Conservation (phyloP, 2,113 vertebrate species). For the Lipophrys pholis region DNA sequence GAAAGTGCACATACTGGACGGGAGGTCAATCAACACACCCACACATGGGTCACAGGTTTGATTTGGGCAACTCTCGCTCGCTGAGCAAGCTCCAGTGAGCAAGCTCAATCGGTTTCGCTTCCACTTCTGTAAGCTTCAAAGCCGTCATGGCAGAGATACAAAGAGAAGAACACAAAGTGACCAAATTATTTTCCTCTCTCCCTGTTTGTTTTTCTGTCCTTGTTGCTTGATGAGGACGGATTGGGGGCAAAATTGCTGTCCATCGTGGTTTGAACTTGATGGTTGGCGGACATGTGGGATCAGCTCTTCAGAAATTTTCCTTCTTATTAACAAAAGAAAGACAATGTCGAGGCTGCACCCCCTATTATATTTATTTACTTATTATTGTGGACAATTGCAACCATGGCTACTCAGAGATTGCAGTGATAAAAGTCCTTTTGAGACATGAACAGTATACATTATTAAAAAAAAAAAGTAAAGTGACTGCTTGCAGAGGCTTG, state of each 20-base stretch:
- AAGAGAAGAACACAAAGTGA: slow-evolving; percentile 49
- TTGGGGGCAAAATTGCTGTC: slow-evolving; percentile 52
- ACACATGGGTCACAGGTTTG: slow-evolving; percentile 59
- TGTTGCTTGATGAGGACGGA: slow-evolving; percentile 66
- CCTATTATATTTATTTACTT: too few species aligned
- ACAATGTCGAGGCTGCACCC: too few species aligned
- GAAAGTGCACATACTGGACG: slow-evolving; percentile 31
- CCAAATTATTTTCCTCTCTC: slow-evolving; percentile 46
- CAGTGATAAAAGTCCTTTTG: too few species aligned
- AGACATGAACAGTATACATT: too few species aligned
- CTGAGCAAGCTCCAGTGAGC: slow-evolving; percentile 69
- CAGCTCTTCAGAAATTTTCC: slow-evolving; percentile 2
- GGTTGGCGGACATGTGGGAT: slow-evolving; percentile 36
- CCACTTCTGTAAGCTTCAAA: slow-evolving; percentile 66
- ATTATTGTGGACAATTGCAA: too few species aligned
- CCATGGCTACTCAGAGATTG: too few species aligned
- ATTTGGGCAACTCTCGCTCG: slow-evolving; percentile 40
- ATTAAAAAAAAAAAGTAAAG: too few species aligned
- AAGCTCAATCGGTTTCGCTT: slow-evolving; percentile 69
- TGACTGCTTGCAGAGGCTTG: too few species aligned
- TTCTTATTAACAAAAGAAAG: slow-evolving; percentile 18
- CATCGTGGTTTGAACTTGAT: slow-evolving; percentile 52
- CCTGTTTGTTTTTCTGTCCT: slow-evolving; percentile 50
- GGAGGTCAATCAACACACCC: slow-evolving; percentile 47
- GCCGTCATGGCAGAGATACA: slow-evolving; percentile 35